phyloP scores from a whole-genome alignment of 1,140 invertebrate genomes.

The Stegodyphus dumicola region DNA sequence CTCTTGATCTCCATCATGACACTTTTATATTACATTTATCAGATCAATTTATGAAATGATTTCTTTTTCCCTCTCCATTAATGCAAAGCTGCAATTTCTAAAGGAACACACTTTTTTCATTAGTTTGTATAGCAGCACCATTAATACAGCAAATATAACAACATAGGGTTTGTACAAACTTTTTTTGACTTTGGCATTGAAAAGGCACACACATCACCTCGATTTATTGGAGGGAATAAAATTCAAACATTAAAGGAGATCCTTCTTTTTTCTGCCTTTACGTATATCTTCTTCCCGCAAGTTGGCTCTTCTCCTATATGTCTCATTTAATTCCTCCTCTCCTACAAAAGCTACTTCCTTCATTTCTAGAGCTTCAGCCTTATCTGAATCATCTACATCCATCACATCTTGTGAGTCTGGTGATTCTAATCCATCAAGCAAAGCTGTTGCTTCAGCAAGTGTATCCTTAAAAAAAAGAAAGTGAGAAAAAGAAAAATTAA shows the following conservation, averaged over 20 bases:
- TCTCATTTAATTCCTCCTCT: no score
- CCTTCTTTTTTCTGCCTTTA: no score
- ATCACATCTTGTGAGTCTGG: constrained; percentile 65
- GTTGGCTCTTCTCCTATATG: no score
- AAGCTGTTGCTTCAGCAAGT: constrained; percentile 69
- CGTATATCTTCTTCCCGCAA: no score
- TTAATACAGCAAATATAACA: neutral
- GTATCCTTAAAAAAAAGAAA: constrained; percentile 67
- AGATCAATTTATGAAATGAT: no score
- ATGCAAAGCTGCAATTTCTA: no score
- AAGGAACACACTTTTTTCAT: no score
- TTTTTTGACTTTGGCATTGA: constrained; percentile 42
- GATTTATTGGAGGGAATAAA: no score
- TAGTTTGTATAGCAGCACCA: constrained; percentile 13
- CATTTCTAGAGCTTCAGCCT: neutral
- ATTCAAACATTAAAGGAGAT: neutral
- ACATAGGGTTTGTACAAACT: constrained; percentile 10
- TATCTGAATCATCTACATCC: constrained; percentile 64
- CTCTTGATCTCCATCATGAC: no score
- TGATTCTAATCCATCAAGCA: constrained; percentile 68
- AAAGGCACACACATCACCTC: constrained; percentile 35
- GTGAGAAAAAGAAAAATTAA: neutral
- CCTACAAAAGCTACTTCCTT: neutral
- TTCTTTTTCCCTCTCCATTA: no score
- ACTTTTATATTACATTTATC: no score